Evolutionary conservation across 2,888 invertebrate genomes (phyloP), one percentile per base, ranked within the genome.

Genomic region (Tanypteryx hageni): DNA sequence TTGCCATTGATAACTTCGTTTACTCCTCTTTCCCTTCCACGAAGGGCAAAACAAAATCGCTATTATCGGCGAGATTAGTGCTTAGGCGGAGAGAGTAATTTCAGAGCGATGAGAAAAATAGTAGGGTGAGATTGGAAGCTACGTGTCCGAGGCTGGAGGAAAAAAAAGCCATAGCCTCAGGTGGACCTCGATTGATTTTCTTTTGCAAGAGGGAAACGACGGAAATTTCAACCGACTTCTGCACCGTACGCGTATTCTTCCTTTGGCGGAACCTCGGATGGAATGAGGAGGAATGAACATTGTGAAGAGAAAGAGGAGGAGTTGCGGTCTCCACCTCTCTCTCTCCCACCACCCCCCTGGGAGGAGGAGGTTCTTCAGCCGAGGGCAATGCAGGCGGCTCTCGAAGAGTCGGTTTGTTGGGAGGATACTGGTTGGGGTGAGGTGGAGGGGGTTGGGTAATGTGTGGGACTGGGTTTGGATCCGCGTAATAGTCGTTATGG

Each of bases 111-210:
- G 22, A 22, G 76, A 11, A 76, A 76, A 76, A 76, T 27, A 27
- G 22, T 76, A 27, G 27, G 76, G 14, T 22, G 27, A 76, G 76
- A 76, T 76, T 76, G 76, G 76, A 76, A 76, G 22, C 22, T 76
- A 76, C 76, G 76, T 13, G 22, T 76, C 27, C 22, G 27, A 27
- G 27, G 68, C 18, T 22, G 68, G 0, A 68, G 76, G 76, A 76
- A 27, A 76, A 27, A 76, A 76, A 22, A 22, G 27, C 76, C 76
- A 10, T 76, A 22, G 76, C 76, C 76, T 27, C 0, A 76, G 76
- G 76, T 27, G 76, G 76, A 76, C 76, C 27, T 76, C 76, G 76
- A 76, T 76, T 76, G 76, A 76, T 27, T 76, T 27, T 76, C 27
- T 22, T 76, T 76, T 14, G 76, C 68, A 18, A 68, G 18, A 44